Evolutionary conservation across 2,797 vertebrate genomes (phyloP), one percentile per base, ranked within the genome.

Genomic region (Rhincodon typus): DNA sequence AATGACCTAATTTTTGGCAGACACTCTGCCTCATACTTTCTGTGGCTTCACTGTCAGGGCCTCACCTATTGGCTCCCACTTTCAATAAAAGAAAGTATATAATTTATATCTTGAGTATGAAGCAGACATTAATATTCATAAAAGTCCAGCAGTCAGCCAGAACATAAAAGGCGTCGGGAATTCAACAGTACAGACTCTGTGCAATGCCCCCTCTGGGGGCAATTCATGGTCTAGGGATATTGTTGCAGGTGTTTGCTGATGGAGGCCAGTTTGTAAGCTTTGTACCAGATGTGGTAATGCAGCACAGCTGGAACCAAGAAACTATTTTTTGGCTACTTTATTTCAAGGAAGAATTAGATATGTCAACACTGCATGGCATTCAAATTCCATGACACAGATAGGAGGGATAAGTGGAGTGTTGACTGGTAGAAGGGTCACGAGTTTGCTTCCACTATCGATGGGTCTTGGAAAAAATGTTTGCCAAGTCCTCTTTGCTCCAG

Each of bases 1-100:
- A 72, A 94, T 96, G 87, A 96, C 88, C 88, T 96, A 53, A 94
- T 94, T 38, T 27, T 79, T 94, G 88, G 95, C 95, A 94, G 67
- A 8, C 46, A 17, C 38, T 0, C 12, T 42, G 6, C 70, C 94
- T 74, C 69, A 34, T 21, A 53, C 53, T 53, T 93, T 95, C 46
- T 95, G 94, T 27, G 46, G 77, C 17, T 77, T 57, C 70, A 77
- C 94, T 50, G 30, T 50, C 42, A n/a, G 27, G 23, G 27, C 69
- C 46, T 95, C 69, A 93, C 66, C 90, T 93, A 50, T 72, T 77
- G 50, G 72, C 42, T 77, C 17, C 50, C 70, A 50, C 27, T 53
- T 93, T n/a, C 94, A 53, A 77, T 57, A 53, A 53, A 77, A 94
- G 74, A 53, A 95, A 4, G 46, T 57, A 30, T 74, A 72, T 74